A percentile compares a stretch with the other conserved stretches of the same genome.
These are phyloP conservation scores for Plebejus anna DNA, from an alignment of 2,888 invertebrate species.

Conservation along the genomic window DNA sequence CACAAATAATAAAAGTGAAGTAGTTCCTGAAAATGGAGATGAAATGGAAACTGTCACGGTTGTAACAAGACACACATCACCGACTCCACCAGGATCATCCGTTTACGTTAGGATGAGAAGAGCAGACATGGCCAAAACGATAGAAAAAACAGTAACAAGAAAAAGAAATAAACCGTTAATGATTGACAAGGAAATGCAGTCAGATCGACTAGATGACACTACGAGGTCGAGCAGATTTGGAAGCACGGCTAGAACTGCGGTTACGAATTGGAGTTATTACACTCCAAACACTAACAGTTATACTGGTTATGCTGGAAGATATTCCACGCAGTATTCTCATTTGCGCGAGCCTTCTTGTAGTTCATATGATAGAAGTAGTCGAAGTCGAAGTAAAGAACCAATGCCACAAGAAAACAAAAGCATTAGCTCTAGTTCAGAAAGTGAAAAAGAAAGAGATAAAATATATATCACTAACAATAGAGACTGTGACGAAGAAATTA, in stretches of 20 bases:
- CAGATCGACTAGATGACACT: conserved; percentile 85
- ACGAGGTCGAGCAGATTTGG: conserved; percentile 83
- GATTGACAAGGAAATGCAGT: conserved; percentile 86
- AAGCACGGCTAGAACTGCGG: conserved; percentile 78
- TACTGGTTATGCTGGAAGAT: conserved; percentile 71
- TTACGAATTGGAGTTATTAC: conserved; percentile 83
- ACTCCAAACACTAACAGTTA: conserved; percentile 66
- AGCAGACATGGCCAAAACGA: conserved; percentile 85
- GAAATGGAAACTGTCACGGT: conserved; percentile 78
- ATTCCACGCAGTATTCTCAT: conserved; percentile 69
- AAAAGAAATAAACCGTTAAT: conserved; percentile 78
- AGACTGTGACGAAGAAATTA: conserved; percentile 52
- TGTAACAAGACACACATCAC: conserved; percentile 88
- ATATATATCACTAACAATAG: conserved; percentile 40
- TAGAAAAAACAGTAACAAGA: conserved; percentile 84
- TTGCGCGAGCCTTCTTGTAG: conserved; percentile 55
- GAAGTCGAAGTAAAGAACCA: conserved; percentile 65
- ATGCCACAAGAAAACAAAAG: conserved; percentile 50
- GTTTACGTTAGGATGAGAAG: conserved; percentile 83
- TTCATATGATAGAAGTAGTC: conserved; percentile 58
- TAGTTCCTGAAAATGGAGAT: conserved; percentile 44
- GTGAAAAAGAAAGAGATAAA: conserved; percentile 44
- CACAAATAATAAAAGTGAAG: conserved; percentile 41
- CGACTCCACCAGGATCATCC: conserved; percentile 84
- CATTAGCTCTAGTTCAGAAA: conserved; percentile 46